Conservation (phyloP, 2,888 invertebrate genomes). For the Rotaria sp. region DNA sequence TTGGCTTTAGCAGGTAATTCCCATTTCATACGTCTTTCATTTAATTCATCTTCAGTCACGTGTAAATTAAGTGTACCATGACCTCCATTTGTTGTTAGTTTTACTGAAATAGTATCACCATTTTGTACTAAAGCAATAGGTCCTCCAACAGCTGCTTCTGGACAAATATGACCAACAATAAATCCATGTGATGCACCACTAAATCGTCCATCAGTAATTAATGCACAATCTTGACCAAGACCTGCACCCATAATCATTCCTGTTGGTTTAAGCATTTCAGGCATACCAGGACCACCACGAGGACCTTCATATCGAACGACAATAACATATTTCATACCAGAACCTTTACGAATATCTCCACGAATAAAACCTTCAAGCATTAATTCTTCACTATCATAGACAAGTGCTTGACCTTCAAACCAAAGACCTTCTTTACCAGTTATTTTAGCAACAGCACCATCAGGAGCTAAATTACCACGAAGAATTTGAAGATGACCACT, state of each 20-base stretch:
- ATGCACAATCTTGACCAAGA: conserved; percentile 31
- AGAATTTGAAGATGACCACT: conserved; percentile 35
- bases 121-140: conserved; percentile 31
- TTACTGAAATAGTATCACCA: conserved; percentile 37
- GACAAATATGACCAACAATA: conserved; percentile 39
- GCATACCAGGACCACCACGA: conserved; percentile 42
- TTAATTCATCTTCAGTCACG: conserved; percentile 11
- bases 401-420: conserved; percentile 34
- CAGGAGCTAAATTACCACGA: conserved; percentile 37
- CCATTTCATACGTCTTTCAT: conserved; percentile 23
- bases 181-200: conserved; percentile 40
- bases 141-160: conserved; percentile 39
- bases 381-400: conserved; percentile 40
- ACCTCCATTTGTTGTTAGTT: not conserved
- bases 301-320: conserved; percentile 42
- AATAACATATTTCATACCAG: conserved; percentile 40
- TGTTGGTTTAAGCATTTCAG: conserved; percentile 41
- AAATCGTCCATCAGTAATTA: conserved; percentile 39
- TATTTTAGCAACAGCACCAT: conserved; percentile 37
- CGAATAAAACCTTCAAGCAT: conserved; percentile 39
- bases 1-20: not conserved
- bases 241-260: conserved; percentile 34
- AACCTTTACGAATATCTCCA: conserved; percentile 32
- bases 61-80: not conserved
- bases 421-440: conserved; percentile 37